Base-by-base conservation (phyloP, 2,888 invertebrate genomes). In the Adela reaumurella region DNA sequence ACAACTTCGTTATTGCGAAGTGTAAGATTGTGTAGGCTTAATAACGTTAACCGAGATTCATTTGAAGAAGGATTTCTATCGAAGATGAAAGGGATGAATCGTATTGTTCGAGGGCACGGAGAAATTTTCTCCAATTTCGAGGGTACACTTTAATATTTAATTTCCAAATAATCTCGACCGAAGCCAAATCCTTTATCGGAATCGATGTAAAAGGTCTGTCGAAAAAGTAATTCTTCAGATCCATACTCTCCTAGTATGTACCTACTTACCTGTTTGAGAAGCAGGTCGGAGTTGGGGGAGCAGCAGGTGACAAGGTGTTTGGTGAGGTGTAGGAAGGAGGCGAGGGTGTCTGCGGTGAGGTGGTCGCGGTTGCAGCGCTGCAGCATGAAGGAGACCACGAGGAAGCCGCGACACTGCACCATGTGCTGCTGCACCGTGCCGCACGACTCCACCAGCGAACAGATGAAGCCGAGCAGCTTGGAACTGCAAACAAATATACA, bases 391-490 rank as follows among this genome's bases (percentile, higher is more conserved):
- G 97, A 95, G 68, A 99, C 96, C 55, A 99, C 97, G 61, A 99
- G 85, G 77, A 99, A 98, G 52, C 98, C 99, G 59, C 97, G 89
- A 70, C 96, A 97, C 73, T 98, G 98, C 69, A 97, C 92, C 92
- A 99, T 95, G 72, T 99, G 99, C 68, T 99, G 98, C 68, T 99
- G 99, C 51, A 98, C 97, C 41, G 96, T 96, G 65, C 93, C 90
- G 58, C 97, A 98, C 43, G 94, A 94, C 71, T 97, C 96, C 57
- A 99, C 92, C 65, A 99, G 82, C 64, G 97, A 97, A 71, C 97
- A 97, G 61, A 99, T 93, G 81, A 99, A 94, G 53, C 95, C 94
- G 69, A 99, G 85, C 54, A 99, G 83, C 68, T 96, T 97, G 47
- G 95, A 94, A 83, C 97, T 92, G 80, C 54, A 77, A 4, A 24